These are phyloP conservation scores for Zaprionus lineosus DNA, from an alignment of 2,888 invertebrate genomes.

Conservation along the genomic window DNA sequence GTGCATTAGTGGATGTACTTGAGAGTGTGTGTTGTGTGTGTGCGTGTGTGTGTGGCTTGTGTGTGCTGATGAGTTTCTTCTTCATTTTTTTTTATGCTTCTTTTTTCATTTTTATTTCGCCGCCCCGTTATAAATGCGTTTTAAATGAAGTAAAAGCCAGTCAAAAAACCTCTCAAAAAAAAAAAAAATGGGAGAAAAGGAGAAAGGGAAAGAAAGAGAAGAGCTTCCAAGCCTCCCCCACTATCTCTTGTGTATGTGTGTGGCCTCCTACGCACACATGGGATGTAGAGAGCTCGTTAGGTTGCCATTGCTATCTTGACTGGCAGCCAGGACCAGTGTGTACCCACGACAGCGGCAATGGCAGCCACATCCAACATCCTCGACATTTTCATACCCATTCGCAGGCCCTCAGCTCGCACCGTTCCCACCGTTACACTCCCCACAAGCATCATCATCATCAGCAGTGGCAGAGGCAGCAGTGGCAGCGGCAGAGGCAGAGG, in stretches of 20 bases:
- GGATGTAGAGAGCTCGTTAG: conserved; percentile 72
- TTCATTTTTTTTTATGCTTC: conserved; percentile 38
- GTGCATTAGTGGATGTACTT: conserved; percentile 55
- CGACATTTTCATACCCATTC: conserved; percentile 3
- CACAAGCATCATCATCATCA: conserved; percentile 5
- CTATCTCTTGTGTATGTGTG: no score
- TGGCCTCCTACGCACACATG: conserved; percentile 51
- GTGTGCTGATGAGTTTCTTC: conserved; percentile 68
- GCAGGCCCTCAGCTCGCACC: no score
- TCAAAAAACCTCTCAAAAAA: conserved; percentile 54
- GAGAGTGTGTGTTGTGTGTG: conserved; percentile 5
- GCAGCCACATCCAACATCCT: conserved; percentile 17
- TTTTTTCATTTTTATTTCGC: conserved; percentile 43
- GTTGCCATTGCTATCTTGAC: conserved; percentile 75
- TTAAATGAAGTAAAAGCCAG: conserved; percentile 78
- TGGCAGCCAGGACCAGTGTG: conserved; percentile 47
- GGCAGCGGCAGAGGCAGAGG: no score
- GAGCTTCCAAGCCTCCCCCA: no score
- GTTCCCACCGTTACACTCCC: not conserved
- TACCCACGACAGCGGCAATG: conserved; percentile 4
- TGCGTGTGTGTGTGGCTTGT: conserved; percentile 21
- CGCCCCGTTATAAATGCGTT: conserved; percentile 76
- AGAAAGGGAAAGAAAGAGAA: no score
- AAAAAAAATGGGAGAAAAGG: no score
- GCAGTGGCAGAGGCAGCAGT: no score